Base-by-base conservation (phyloP, 2,888 invertebrate genomes). In the Cancer borealis region DNA sequence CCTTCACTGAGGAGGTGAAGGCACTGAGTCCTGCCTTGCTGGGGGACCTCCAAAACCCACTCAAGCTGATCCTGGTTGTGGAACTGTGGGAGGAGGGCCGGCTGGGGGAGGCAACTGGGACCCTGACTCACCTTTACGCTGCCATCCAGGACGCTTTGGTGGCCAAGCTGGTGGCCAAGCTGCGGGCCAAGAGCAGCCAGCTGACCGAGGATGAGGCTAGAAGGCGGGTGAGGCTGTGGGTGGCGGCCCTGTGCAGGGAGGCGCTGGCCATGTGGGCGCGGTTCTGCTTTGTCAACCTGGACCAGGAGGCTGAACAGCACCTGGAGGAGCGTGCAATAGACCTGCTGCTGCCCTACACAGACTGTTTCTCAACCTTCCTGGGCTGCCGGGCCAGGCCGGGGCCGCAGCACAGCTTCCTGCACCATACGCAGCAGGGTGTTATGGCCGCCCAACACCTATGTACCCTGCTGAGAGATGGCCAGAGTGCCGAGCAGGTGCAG, bases 291-390 rank as follows among this genome's bases (percentile, higher is more conserved):
- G 39, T 89, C 12, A 21, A 30, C 12, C 45, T 92, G 92, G 54
- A 88, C 30, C 14, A 46, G 21, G 39, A 10, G 17, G 45, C 17
- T 0, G 26, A 39, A 12, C 47, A 92, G 3, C 30, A 6, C 21
- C 89, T 94, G 21, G n/a, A 8, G 49, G 54, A 49, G 12, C 49
- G 49, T 1, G 87, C 60, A 17, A 14, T 26, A 1, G 12, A 10
- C 5, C 45, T 92, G 14, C 46, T 49, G 21, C 88, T 88, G 30
- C 73, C 46, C 21, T 92, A 79, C 47, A n/a, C 92, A 39, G 89
- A 92, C n/a, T 94, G 94, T 47, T 88, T 94, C 49, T 94, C 94
- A 30, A 73, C 88, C 17, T 94, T 94, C 30, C 94, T 94, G 8
- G 79, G 45, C 6, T 21, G 49, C 54, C 30, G 47, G 12, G 14